phyloP scores from a whole-genome alignment of 2,113 vertebrate species.

The Sisor rabdophorus region DNA sequence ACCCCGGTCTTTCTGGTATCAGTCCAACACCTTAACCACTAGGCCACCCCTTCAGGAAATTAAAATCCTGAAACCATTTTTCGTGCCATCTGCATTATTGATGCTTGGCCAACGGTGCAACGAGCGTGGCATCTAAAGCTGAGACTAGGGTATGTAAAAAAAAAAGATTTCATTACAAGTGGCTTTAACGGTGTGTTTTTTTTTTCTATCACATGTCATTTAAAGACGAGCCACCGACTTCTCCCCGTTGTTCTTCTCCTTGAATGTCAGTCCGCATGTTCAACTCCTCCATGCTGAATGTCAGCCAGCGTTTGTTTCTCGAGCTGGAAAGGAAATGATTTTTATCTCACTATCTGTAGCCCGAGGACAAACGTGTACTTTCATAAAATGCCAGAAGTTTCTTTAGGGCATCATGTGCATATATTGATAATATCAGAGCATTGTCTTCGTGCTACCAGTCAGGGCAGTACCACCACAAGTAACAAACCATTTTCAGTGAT shows the following conservation, averaged over 20 bases:
- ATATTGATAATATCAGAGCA: not conserved
- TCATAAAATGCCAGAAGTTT: constrained; percentile 19
- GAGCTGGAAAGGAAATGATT: constrained; percentile 21
- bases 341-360: constrained; percentile 23
- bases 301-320: constrained; percentile 19
- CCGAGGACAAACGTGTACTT: constrained; percentile 12
- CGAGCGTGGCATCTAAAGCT: too few species aligned
- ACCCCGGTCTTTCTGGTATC: too few species aligned
- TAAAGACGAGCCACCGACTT: not conserved
- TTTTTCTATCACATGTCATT: constrained; percentile 4
- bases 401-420: constrained; percentile 3
- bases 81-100: too few species aligned
- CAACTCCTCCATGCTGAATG: constrained; percentile 37
- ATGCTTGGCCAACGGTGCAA: too few species aligned
- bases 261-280: constrained; percentile 47
- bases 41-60: too few species aligned
- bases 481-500: not conserved
- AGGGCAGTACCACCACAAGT: not conserved
- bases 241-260: constrained; percentile 24
- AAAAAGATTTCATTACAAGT: too few species aligned
- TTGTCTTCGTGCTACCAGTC: not conserved
- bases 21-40: too few species aligned
- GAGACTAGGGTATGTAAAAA: too few species aligned
- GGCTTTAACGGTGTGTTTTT: not conserved
- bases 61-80: too few species aligned